A percentile compares a stretch with the other conserved stretches of the same genome.
phyloP scores from a whole-genome alignment of 2,113 vertebrate genomes.

The Ciconia boyciana region DNA sequence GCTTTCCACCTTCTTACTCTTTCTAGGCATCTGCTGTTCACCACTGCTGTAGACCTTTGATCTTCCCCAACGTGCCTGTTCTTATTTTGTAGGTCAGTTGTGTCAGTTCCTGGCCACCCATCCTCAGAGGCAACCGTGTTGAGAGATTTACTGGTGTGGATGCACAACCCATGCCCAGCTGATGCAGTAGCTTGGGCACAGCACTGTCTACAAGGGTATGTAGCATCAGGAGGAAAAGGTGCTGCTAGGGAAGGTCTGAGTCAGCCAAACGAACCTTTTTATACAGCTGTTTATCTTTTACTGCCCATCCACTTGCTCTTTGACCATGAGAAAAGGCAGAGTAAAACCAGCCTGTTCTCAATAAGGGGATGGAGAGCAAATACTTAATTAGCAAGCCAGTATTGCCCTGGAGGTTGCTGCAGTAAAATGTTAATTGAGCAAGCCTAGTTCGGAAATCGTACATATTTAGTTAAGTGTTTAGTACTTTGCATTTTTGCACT shows the following conservation, averaged over 20 bases:
- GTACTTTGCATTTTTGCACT: not conserved
- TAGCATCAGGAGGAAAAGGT: not conserved
- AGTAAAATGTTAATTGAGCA: not conserved
- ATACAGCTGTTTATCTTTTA: not conserved
- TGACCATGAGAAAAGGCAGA: not conserved
- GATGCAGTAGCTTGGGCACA: not conserved
- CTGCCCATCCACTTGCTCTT: not conserved
- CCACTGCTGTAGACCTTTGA: not conserved
- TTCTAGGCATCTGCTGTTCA: not conserved
- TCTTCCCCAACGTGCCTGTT: not conserved
- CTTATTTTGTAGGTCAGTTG: not conserved
- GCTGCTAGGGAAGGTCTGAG: not conserved
- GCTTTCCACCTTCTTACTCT: not conserved
- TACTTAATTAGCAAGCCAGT: not conserved
- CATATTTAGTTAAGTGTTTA: not conserved
- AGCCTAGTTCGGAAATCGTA: not conserved
- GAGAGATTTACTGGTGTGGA: not conserved
- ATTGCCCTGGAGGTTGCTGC: not conserved
- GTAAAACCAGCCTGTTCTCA: not conserved
- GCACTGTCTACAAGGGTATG: not conserved
- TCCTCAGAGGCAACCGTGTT: not conserved
- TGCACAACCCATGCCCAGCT: not conserved
- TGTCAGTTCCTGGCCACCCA: not conserved
- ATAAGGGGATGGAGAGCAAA: not conserved
- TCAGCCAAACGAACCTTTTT: not conserved